Percentiles rank a stretch among this genome's conserved stretches.
Evolutionary conservation across 2,888 invertebrate species (phyloP).

Genomic region (Euphydryas editha): DNA sequence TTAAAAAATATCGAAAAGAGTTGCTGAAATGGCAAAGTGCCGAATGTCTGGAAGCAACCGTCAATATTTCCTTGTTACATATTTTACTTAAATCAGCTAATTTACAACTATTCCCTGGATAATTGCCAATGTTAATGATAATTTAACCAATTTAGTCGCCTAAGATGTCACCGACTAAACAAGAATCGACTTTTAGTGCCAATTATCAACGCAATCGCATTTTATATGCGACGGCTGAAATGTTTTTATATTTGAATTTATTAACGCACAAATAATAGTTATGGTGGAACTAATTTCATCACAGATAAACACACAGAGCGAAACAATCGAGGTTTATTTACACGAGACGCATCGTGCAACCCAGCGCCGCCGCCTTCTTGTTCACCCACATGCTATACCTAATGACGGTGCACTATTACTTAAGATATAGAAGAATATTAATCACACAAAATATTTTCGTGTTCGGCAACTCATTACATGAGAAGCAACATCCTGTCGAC

Average conservation of each 20-base stretch:
- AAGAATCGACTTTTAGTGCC: background rate
- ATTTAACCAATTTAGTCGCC: background rate
- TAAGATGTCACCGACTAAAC: background rate
- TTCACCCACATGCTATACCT: slow-evolving; percentile 40
- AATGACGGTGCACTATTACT: slow-evolving; percentile 37
- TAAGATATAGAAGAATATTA: slow-evolving; percentile 29
- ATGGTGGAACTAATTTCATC: slow-evolving; percentile 14
- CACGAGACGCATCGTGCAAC: slow-evolving; percentile 35
- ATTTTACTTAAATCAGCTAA: slow-evolving; percentile 8
- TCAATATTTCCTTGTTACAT: background rate
- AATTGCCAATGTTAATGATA: slow-evolving; percentile 7
- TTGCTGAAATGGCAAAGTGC: background rate
- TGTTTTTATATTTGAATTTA: background rate
- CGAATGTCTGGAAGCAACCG: background rate
- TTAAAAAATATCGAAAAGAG: background rate
- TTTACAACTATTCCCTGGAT: slow-evolving; percentile 10
- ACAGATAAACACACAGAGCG: slow-evolving; percentile 6
- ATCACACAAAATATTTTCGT: slow-evolving; percentile 30
- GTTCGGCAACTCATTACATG: slow-evolving; percentile 33
- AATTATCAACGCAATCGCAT: background rate
- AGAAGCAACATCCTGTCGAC: slow-evolving; percentile 32
- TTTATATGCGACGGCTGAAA: background rate
- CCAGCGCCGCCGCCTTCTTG: slow-evolving; percentile 27
- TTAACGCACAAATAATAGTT: background rate
- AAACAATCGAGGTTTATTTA: slow-evolving; percentile 16